Evolutionary conservation across 2,113 vertebrate species (phyloP), one percentile per base, ranked within the genome.

Genomic region (Plecotus auritus): DNA sequence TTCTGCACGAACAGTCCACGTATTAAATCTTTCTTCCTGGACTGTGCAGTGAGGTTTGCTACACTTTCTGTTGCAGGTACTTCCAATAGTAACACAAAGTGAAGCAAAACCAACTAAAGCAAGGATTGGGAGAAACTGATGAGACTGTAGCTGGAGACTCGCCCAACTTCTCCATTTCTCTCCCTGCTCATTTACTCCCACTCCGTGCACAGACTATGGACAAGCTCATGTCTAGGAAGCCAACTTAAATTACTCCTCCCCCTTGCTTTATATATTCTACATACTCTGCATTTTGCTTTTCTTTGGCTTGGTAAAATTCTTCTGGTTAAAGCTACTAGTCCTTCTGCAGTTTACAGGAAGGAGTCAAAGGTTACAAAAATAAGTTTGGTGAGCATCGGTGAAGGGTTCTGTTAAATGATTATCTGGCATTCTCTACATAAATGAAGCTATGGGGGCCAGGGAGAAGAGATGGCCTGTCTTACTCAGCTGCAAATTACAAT

Each of bases 201-300:
- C 3, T 40, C 12, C 0, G 1, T 49, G 4, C 40, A 51, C 2
- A 22, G 11, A 40, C 1, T 30, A 0, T 6, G 10, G 17, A n/a
- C 42, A 35, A 7, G 12, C 6, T 80, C 35, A 6, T 1, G 1
- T 11, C 4, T 69, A 84, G 2, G 37, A 81, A 69, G 26, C 4
- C 42, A 91, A 49, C 12, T 45, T 70, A 49, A 90, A 4, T 40
- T 28, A 47, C 0, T 40, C 23, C 22, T 49, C 45, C 40, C 1
- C 2, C 6, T 26, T 20, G 28, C 23, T 72, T 81, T 40, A 9
- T 0, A 14, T 7, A 9, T 78, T 77, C n/a, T 59, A 66, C 3
- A 47, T 28, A 47, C 37, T 92, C 42, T 40, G 26, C 7, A 5
- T 11, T 70, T 81, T 81, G 37, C 42, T 81, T 73, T 61, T 40